Base-by-base conservation (phyloP, 2,113 vertebrate species). In the Thalassarche chlororhynchos region DNA sequence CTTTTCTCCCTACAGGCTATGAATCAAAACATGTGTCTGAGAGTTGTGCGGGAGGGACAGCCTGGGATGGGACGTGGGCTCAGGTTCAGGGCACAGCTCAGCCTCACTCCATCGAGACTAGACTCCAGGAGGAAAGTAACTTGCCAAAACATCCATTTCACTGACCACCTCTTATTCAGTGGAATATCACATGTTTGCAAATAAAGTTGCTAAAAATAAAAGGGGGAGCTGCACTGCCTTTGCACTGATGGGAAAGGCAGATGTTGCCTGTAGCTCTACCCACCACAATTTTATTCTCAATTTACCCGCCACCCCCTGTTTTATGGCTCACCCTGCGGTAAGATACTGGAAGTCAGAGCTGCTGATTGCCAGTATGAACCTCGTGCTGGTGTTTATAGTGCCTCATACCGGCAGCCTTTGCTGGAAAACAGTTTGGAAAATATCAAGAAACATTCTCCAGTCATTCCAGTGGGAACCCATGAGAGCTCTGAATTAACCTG, bases 161-260 rank as follows among this genome's bases (percentile, higher is more conserved):
- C 46, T 94, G 90, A 89, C 64, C 94, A 96, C 89, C 68, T 90
- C 84, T 69, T 55, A 38, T 47, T 62, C 91, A 38, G 23, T 49
- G 77, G 52, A 91, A 71, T 61, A 92, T 82, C 89, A 92, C 80
- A 65, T 91, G 79, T 84, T 84, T 96, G 93, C 80, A 87, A 96
- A 93, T 69, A 81, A 81, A 87, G 38, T 4, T 49, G 65, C 78
- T 95, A 92, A 96, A 96, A 96, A 93, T 92, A 95, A 87, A 62
- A 78, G 49, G 51, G 29, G 51, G 52, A 68, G 60, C 52, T 47
- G 65, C 47, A 91, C 83, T 90, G 92, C 65, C 32, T 87, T 71
- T 76, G 44, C 89, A 21, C 44, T 95, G 91, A 96, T 91, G 93
- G 80, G 77, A 97, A 92, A 97, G 77, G 92, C 92, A 97, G 86